Evolutionary conservation across 2,113 vertebrate species (phyloP).

Genomic region (Origma solitaria): DNA sequence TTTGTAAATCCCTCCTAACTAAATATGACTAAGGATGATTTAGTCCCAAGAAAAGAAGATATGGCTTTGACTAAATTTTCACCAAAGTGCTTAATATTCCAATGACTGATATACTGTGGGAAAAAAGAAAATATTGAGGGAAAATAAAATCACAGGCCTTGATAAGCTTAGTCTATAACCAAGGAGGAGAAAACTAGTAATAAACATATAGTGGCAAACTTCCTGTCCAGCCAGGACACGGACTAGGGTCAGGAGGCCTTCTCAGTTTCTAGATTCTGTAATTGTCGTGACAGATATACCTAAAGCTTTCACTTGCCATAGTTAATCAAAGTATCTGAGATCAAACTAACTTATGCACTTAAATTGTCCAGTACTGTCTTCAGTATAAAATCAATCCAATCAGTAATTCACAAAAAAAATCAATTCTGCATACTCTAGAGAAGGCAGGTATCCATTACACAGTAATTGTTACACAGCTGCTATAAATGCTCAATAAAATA

Average conservation of each 20-base stretch:
- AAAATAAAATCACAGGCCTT: background rate
- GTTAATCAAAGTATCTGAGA: background rate
- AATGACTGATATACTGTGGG: background rate
- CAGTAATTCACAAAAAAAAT: conserved; percentile 45
- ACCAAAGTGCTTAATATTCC: background rate
- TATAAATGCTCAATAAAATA: background rate
- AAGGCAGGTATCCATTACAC: conserved; percentile 14
- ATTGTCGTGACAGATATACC: background rate
- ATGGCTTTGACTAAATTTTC: background rate
- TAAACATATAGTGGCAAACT: background rate
- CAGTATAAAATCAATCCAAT: conserved; percentile 51
- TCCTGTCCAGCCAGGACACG: background rate
- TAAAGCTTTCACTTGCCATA: background rate
- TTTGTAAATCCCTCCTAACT: background rate
- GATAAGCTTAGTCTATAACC: background rate
- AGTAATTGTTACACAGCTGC: background rate
- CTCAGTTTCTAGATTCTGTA: background rate
- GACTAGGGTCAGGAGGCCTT: background rate
- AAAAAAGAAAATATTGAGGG: background rate
- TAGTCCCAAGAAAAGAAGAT: background rate
- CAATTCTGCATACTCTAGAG: conserved; percentile 21
- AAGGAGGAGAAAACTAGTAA: background rate
- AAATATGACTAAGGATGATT: background rate
- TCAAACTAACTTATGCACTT: conserved; percentile 28
- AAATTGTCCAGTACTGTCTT: background rate